Evolutionary conservation across 2,113 vertebrate species (phyloP), one percentile per base, ranked within the genome.

Genomic region (Micromys minutus): DNA sequence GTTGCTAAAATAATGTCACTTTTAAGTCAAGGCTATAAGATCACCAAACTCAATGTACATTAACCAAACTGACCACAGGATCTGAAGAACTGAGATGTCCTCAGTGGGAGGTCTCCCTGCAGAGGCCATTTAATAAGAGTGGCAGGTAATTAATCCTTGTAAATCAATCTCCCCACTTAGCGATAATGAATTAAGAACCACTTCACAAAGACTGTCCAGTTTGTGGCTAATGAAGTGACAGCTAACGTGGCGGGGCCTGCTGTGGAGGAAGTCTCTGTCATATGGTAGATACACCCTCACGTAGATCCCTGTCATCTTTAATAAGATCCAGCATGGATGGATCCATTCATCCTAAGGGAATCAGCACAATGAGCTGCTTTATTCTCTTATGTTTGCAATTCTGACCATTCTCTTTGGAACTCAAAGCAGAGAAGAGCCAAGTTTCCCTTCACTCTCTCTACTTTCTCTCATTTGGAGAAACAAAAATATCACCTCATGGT

Each of bases 81-180:
- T 92, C 85, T 71, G 42, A 34, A 80, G 50, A 92, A 59, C 4
- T 57, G 31, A 12, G 2, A 36, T 75, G 77, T 42, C 8, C 89
- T 97, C 19, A 39, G 22, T 8, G 59, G 16, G 21, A 89, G n/a
- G 50, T 50, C 59, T n/a, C 67, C 92, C 6, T 92, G 31, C 45
- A 2, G 0, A 34, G 57, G 96, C 31, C n/a, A n/a, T 24, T 59
- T 80, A 34, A 52, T 83, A 26, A 39, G 93, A 1, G n/a, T 96
- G 79, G 80, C 74, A 74, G 16, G 3, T 91, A 94, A 89, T 80
- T 89, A 24, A 9, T 34, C 77, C 86, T 90, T 97, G 69, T 96
- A 96, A 97, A 97, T 88, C 89, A 95, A 55, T 96, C 76, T 94
- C 39, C 34, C 95, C 84, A 87, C 77, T 96, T 93, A 88, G 59